A percentile compares a stretch with the other conserved stretches of the same genome.
phyloP scores from a whole-genome alignment of 2,113 vertebrate genomes.

The Xenopus borealis region DNA sequence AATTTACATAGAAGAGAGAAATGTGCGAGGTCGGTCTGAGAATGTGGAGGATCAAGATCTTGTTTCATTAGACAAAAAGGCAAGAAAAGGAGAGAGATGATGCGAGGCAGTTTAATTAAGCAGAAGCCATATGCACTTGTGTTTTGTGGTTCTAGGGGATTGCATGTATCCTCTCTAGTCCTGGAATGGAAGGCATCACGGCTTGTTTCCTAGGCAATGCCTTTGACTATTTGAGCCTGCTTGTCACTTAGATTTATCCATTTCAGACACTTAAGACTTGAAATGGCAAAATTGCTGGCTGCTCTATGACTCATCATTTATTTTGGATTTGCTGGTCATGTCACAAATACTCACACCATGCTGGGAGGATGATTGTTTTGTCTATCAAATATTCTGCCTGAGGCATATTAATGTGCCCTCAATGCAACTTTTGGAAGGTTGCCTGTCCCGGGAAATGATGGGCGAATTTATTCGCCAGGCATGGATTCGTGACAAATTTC shows the following conservation, averaged over 20 bases:
- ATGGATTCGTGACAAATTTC: no score
- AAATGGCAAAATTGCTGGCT: conserved; percentile 24
- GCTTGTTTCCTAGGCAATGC: conserved; percentile 24
- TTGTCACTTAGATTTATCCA: conserved; percentile 25
- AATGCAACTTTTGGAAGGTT: no score
- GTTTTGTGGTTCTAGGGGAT: conserved; percentile 16
- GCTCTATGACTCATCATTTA: conserved; percentile 14
- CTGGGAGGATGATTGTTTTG: background rate
- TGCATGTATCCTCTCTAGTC: conserved; percentile 17
- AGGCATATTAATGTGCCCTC: no score
- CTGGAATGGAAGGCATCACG: conserved; percentile 9
- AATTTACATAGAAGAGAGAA: conserved; percentile 13
- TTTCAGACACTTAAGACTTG: conserved; percentile 28
- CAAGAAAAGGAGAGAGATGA: background rate
- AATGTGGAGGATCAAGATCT: conserved; percentile 5
- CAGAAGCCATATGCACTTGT: conserved; percentile 8
- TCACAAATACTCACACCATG: conserved; percentile 8
- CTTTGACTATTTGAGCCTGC: conserved; percentile 14
- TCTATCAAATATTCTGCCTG: background rate
- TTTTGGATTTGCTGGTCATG: conserved; percentile 27
- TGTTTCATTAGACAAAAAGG: background rate
- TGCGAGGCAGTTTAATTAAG: conserved; percentile 23
- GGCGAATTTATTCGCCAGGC: no score
- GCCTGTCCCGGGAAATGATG: no score
- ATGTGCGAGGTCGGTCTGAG: conserved; percentile 13